A percentile compares a stretch with the other conserved stretches of the same genome.
Conservation (phyloP, 2,113 vertebrate genomes). For the Rhea americana region DNA sequence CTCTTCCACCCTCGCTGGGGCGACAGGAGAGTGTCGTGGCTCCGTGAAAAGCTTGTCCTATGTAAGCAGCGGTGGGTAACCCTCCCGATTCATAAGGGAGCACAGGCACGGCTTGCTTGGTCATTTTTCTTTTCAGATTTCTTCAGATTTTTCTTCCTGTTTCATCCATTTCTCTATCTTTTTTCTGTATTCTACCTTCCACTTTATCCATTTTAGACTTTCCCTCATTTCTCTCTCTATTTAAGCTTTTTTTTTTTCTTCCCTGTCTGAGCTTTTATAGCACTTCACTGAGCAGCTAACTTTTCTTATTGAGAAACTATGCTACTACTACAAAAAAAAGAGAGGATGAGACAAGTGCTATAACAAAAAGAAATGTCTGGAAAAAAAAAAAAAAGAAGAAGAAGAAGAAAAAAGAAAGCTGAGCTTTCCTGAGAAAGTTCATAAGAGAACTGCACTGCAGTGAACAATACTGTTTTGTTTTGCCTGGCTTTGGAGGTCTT, state of each 20-base stretch:
- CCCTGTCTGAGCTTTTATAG: background rate
- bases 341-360: background rate
- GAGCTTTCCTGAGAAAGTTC: background rate
- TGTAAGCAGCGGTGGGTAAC: background rate
- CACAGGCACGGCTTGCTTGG: background rate
- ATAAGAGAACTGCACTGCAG: background rate
- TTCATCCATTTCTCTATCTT: background rate
- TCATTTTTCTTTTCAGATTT: background rate
- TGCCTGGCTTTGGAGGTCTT: background rate
- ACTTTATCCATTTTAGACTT: background rate
- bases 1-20: background rate
- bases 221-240: background rate
- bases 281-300: background rate
- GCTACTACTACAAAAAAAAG: background rate
- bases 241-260: background rate
- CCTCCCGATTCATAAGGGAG: background rate
- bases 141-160: background rate
- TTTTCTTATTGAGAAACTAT: background rate
- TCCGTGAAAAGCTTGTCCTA: background rate
- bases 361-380: background rate
- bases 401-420: background rate
- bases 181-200: background rate
- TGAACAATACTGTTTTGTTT: background rate
- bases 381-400: no score
- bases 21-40: accelerated